These are phyloP conservation scores for Colletes gigas DNA, from an alignment of 1,140 invertebrate species.

Conservation along the genomic window DNA sequence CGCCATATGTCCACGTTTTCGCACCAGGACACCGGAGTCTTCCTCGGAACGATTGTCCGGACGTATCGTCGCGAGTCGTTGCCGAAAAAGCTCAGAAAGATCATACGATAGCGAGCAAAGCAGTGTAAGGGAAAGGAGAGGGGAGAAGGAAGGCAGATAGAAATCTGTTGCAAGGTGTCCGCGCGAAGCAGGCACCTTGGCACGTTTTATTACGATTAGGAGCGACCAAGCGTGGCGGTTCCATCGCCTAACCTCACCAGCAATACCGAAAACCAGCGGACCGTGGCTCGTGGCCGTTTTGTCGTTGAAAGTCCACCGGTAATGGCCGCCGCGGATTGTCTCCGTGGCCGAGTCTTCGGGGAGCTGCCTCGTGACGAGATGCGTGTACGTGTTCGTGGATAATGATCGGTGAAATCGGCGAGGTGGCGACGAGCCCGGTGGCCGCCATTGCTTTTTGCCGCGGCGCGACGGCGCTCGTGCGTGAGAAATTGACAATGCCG, in stretches of 20 bases:
- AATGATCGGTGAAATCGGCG: constrained; percentile 55
- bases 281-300: constrained; percentile 69
- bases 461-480: constrained; percentile 50
- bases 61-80: constrained; percentile 42
- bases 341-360: constrained; percentile 45
- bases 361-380: constrained; percentile 36
- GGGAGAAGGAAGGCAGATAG: constrained; percentile 67
- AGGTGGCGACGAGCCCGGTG: constrained; percentile 18
- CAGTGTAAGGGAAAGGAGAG: constrained; percentile 18
- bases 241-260: constrained; percentile 68
- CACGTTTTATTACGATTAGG: constrained; percentile 80
- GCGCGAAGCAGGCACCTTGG: constrained; percentile 76
- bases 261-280: constrained; percentile 76
- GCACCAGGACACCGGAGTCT: constrained; percentile 27
- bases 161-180: constrained; percentile 76
- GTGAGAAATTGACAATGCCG: constrained; percentile 63
- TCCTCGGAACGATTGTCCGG: constrained; percentile 28
- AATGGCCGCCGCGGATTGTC: constrained; percentile 56
- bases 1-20: constrained; percentile 61
- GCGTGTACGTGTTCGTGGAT: constrained; percentile 45
- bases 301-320: constrained; percentile 49
- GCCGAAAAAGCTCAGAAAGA: not conserved
- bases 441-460: constrained; percentile 32
- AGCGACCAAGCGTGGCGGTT: constrained; percentile 75
- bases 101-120: constrained; percentile 11